Evolutionary conservation across 2,113 vertebrate species (phyloP), one percentile per base, ranked within the genome.

Genomic region (Bettongia penicillata): DNA sequence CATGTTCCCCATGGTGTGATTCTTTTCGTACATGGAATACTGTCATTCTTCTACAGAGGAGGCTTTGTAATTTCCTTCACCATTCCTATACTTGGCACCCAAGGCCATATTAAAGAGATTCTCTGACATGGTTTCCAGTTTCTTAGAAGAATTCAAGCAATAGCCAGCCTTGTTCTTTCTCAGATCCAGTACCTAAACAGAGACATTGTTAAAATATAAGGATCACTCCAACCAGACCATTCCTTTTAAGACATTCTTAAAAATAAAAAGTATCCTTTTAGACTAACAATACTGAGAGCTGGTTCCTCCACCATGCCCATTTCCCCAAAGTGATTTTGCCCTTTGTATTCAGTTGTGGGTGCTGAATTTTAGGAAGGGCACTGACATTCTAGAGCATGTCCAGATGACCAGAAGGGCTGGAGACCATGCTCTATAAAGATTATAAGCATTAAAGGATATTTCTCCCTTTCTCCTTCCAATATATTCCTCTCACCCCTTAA

Each of bases 1-100:
- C 93, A 49, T 91, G 94, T 95, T 97, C 97, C 96, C 96, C 92
- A 94, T 96, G 91, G 96, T 97, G 93, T 97, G 93, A 97, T 96
- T 97, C 97, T 98, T 98, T 97, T 98, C 97, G 57, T 93, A 93
- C 47, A 2, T 93, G 95, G 91, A 91, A 91, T 94, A 97, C 96
- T 96, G 93, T 97, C 97, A 94, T 96, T 95, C 92, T 95, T 77
- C 95, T 97, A 96, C 96, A 96, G 94, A 95, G 92, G 89, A 57
- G 91, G 50, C 94, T 97, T 93, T 96, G 96, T 98, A 96, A 95
- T 95, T 95, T 96, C 94, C 94, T 96, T 91, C 77, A 37, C 52
- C 93, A 43, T 94, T 93, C 51, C 91, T 53, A 84, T 49, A 25
- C 90, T 57, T 68, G 68, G 91, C 93, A 61, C 90, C 94, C 57